phyloP scores from a whole-genome alignment of 2,113 vertebrate genomes.

The Nettapus auritus region DNA sequence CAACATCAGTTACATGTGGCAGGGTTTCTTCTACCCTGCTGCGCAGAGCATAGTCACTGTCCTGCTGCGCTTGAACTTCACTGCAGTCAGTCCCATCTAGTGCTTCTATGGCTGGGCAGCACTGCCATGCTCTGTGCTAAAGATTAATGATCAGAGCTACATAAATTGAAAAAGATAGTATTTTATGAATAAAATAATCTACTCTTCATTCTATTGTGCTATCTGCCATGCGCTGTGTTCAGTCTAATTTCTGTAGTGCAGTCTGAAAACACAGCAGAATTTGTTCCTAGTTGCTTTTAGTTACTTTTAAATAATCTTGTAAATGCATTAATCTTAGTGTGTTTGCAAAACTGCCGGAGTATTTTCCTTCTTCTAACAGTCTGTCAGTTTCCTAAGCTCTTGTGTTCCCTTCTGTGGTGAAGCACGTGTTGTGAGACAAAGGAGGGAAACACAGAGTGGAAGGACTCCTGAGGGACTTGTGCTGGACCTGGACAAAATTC shows the following conservation, averaged over 20 bases:
- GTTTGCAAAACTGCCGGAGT: not conserved
- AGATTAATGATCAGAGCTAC: not conserved
- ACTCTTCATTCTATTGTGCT: not conserved
- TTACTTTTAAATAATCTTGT: not conserved
- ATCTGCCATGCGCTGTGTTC: not conserved
- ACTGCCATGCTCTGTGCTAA: not conserved
- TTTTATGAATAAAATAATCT: not conserved
- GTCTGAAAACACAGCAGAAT: not conserved
- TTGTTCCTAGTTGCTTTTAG: constrained; percentile 8
- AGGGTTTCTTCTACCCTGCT: not conserved
- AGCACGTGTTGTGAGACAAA: not conserved
- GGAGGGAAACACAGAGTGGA: not conserved
- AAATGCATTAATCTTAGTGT: not conserved
- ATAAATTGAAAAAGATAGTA: not conserved
- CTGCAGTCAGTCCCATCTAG: not conserved
- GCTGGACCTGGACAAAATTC: not conserved
- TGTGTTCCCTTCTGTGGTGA: not conserved
- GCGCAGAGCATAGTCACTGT: not conserved
- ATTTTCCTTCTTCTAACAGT: not conserved
- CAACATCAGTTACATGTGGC: accelerated
- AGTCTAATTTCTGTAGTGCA: not conserved
- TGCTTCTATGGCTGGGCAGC: not conserved
- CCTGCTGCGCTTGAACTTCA: not conserved
- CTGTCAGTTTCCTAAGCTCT: not conserved
- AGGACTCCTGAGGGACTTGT: not conserved